Evolutionary conservation across 2,888 invertebrate genomes (phyloP).

Genomic region (Tetragnatha montana): DNA sequence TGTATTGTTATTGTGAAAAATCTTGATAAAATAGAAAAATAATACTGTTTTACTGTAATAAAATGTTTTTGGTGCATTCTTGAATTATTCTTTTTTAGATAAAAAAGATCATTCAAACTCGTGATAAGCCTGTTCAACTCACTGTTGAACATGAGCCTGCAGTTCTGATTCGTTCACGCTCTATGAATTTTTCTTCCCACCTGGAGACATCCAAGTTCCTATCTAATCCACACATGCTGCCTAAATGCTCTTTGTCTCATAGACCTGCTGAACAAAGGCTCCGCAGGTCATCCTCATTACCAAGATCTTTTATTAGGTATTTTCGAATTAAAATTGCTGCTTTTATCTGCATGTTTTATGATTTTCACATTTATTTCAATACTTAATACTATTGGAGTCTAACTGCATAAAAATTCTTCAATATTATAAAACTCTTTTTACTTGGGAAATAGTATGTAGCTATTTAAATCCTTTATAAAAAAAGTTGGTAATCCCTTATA

Average conservation of each 20-base stretch:
- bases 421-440: no score
- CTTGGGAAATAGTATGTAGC: no score
- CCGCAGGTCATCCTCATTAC: slow-evolving; percentile 87
- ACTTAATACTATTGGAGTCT: no score
- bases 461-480: no score
- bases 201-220: slow-evolving; percentile 70
- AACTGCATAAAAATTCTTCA: no score
- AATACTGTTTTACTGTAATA: background rate
- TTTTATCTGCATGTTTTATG: no score
- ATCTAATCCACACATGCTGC: slow-evolving; percentile 77
- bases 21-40: background rate
- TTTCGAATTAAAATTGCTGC: no score
- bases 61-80: background rate
- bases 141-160: slow-evolving; percentile 94
- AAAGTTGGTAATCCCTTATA: no score
- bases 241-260: slow-evolving; percentile 77
- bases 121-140: slow-evolving; percentile 79
- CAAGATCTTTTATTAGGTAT: slow-evolving; percentile 82
- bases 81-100: slow-evolving; percentile 74
- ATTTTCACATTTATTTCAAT: no score
- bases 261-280: slow-evolving; percentile 75
- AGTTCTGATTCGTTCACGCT: slow-evolving; percentile 80
- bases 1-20: no score
- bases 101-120: slow-evolving; percentile 74
- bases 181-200: slow-evolving; percentile 72